Percentiles rank a stretch among this genome's conserved stretches.
Evolutionary conservation across 2,797 vertebrate species (phyloP).

Genomic region (Danio choprae): DNA sequence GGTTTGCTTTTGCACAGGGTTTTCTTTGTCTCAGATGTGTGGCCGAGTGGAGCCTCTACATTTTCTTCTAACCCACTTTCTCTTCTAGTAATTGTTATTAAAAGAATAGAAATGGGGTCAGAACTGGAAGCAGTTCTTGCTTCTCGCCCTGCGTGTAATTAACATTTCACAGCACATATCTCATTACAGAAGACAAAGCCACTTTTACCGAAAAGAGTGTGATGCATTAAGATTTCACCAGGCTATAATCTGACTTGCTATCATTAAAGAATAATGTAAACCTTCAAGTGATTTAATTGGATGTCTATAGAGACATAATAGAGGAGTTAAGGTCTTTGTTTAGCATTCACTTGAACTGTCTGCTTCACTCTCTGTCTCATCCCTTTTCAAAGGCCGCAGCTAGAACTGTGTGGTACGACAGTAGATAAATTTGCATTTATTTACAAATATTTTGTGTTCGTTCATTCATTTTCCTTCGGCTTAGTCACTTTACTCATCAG

Average conservation of each 20-base stretch:
- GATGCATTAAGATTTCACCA: constrained; percentile 59
- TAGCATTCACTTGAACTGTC: constrained; percentile 46
- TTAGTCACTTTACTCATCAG: too few species aligned
- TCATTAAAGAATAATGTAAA: constrained; percentile 56
- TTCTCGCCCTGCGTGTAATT: constrained; percentile 74
- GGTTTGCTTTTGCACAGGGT: not conserved
- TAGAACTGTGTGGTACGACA: not conserved
- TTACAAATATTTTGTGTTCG: too few species aligned
- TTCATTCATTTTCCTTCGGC: too few species aligned
- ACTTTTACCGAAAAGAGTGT: constrained; percentile 52
- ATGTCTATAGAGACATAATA: constrained; percentile 49
- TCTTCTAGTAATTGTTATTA: constrained; percentile 75
- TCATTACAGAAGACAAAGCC: constrained; percentile 73
- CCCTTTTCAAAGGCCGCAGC: not conserved
- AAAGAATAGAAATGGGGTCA: constrained; percentile 77
- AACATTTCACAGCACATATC: constrained; percentile 77
- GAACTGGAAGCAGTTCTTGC: constrained; percentile 70
- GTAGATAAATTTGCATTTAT: not conserved
- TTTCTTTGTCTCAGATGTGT: constrained; percentile 66
- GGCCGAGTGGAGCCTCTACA: constrained; percentile 61
- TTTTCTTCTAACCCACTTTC: constrained; percentile 75
- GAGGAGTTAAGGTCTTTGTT: constrained; percentile 49
- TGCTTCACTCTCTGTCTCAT: constrained; percentile 14
- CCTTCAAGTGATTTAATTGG: constrained; percentile 51
- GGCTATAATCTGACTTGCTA: constrained; percentile 55